A percentile compares a stretch with the other conserved stretches of the same genome.
Conservation (phyloP, 2,888 invertebrate genomes). For the Euproctis similis region DNA sequence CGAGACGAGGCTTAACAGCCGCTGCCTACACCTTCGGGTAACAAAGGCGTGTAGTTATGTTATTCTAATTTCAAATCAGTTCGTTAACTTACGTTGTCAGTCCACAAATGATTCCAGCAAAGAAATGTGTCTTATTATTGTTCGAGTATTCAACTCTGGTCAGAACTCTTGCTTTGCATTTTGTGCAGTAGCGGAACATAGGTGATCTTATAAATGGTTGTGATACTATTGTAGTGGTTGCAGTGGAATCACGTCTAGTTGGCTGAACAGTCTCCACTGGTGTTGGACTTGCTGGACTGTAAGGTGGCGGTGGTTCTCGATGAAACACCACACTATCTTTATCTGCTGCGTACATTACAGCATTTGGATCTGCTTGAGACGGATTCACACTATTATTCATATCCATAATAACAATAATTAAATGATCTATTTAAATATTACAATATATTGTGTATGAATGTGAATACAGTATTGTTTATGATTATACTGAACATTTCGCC, state of each 20-base stretch:
- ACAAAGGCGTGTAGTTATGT: too few relatives aligned
- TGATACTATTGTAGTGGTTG: too few relatives aligned
- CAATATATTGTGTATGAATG: constrained; percentile 14
- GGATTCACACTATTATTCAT: constrained; percentile 27
- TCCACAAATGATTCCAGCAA: constrained; percentile 63
- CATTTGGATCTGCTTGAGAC: constrained; percentile 19
- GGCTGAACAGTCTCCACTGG: constrained; percentile 34
- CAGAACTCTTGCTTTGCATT: constrained; percentile 44
- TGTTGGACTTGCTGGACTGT: constrained; percentile 23
- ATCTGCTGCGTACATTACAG: constrained; percentile 20
- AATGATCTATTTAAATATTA: constrained; percentile 10
- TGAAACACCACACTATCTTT: constrained; percentile 24
- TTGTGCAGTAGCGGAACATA: constrained; percentile 43
- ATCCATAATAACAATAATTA: constrained; percentile 28
- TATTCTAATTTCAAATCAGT: too few relatives aligned
- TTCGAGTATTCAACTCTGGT: constrained; percentile 55
- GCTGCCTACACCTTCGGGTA: too few relatives aligned
- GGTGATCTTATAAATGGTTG: constrained; percentile 40
- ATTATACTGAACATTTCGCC: constrained; percentile 22
- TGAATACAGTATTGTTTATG: constrained; percentile 31
- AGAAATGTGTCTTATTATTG: constrained; percentile 55
- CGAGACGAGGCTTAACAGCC: too few relatives aligned
- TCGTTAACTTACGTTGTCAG: constrained; percentile 60
- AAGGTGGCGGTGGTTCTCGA: constrained; percentile 54
- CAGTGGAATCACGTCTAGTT: constrained; percentile 40